Evolutionary conservation across 2,113 vertebrate species (phyloP), one percentile per base, ranked within the genome.

Genomic region (Grallaria varia): DNA sequence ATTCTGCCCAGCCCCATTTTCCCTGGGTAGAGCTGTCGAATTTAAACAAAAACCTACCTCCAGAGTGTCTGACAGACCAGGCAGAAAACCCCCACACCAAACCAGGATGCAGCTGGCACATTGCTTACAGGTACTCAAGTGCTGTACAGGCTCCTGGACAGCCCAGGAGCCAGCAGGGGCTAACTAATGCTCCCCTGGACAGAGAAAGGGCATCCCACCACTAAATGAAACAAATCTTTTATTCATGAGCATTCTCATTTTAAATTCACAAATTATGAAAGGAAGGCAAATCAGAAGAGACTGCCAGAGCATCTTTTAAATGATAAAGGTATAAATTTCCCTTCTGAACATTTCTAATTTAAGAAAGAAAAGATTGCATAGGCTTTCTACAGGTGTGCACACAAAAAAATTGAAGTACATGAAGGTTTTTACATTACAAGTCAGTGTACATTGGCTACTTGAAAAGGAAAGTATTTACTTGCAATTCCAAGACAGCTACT

Each of bases 351-450:
- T 88, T 87, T 93, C 91, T 91, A 91, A 94, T 73, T 79, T 87
- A 81, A 87, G 92, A 96, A 95, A 95, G 59, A 67, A 97, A 69
- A 80, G 40, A 69, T 95, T 98, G 98, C 97, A 97, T 93, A 97
- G 97, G 71, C 95, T 94, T 96, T 75, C 84, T 95, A 97, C 93
- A 94, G 90, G 94, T 80, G 91, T 93, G 87, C 96, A 91, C 92
- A 80, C 59, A 76, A 53, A 67, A 74, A 35, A 68, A 73, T 5
- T 69, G 12, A 89, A 93, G 68, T 93, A 97, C 90, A 89, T 86
- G 81, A 83, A 75, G 44, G 92, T 45, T 89, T 87, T 89, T 90
- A 93, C 91, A 81, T 97, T 95, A 97, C 90, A 93, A 78, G 95
- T 84, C 69, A 91, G 84, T 94, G 89, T 95, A 94, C 64, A 87